These are phyloP conservation scores for Eudasyphora cyanicolor DNA, from an alignment of 2,888 invertebrate species.

Conservation along the genomic window DNA sequence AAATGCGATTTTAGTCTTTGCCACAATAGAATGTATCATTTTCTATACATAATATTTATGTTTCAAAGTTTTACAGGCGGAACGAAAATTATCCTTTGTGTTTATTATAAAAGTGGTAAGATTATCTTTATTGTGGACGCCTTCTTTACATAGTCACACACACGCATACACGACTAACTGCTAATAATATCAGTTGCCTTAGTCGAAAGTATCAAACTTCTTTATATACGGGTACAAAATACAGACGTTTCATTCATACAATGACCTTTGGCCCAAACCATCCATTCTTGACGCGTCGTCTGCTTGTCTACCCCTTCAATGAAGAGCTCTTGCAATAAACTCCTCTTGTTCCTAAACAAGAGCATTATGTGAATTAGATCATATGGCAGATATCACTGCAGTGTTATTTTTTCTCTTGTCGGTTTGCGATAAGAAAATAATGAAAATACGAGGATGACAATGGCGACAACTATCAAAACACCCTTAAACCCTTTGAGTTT, in stretches of 20 bases:
- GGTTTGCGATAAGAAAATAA: background rate
- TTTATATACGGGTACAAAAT: background rate
- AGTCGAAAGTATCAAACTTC: background rate
- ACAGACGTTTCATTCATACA: slow-evolving; percentile 13
- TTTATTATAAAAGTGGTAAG: background rate
- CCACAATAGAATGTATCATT: too few relatives aligned
- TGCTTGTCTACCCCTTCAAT: too few relatives aligned
- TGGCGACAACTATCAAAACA: slow-evolving; percentile 7
- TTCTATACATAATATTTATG: too few relatives aligned
- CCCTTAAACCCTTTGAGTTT: slow-evolving; percentile 22
- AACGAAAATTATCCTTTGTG: background rate
- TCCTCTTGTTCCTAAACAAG: background rate
- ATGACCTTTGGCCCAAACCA: background rate
- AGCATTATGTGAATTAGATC: slow-evolving; percentile 33
- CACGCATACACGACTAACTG: background rate
- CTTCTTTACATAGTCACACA: background rate
- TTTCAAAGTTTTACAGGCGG: background rate
- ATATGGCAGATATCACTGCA: slow-evolving; percentile 20
- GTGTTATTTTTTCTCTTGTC: slow-evolving; percentile 5
- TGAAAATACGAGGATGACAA: background rate
- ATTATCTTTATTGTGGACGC: background rate
- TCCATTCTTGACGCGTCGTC: too few relatives aligned
- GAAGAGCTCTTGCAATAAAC: background rate
- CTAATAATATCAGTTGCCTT: background rate
- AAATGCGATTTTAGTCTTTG: too few relatives aligned